Percentiles rank a stretch among this genome's conserved stretches.
These are phyloP conservation scores for Vidua chalybeata DNA, from an alignment of 2,113 vertebrate genomes.

Conservation along the genomic window DNA sequence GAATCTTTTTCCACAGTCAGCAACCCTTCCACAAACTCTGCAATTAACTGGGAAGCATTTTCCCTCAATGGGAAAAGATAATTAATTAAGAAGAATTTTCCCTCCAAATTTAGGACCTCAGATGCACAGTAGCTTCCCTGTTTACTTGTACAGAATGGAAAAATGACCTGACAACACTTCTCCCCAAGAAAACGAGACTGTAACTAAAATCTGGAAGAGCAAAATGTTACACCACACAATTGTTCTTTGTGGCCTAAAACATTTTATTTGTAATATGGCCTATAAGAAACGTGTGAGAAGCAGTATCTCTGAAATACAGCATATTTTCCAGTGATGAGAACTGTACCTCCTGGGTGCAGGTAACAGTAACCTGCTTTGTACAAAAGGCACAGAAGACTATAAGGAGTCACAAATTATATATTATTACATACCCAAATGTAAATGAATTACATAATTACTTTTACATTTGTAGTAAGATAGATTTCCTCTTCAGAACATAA, in stretches of 20 bases:
- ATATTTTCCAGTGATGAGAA: slow-evolving; percentile 5
- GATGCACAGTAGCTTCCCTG: neutral
- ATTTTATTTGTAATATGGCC: slow-evolving; percentile 17
- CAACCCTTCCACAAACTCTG: neutral
- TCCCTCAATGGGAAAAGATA: neutral
- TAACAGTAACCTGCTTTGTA: neutral
- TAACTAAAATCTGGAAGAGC: slow-evolving; percentile 21
- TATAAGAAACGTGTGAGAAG: slow-evolving; percentile 25
- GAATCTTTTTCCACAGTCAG: neutral
- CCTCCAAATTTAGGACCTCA: neutral
- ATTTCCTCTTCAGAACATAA: slow-evolving; percentile 9
- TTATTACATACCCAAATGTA: slow-evolving; percentile 31
- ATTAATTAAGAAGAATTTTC: neutral
- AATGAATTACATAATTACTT: slow-evolving; percentile 37
- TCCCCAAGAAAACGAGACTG: neutral
- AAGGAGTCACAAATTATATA: slow-evolving; percentile 24
- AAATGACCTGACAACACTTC: neutral
- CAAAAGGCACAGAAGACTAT: neutral
- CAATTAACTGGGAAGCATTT: neutral
- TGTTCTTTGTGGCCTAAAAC: neutral
- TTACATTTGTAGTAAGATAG: neutral
- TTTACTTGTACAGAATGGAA: neutral
- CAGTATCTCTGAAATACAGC: slow-evolving; percentile 44
- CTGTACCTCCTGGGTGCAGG: neutral
- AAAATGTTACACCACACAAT: slow-evolving; percentile 39